phyloP scores from a whole-genome alignment of 2,888 invertebrate genomes.

The Leptinotarsa peninsularis region DNA sequence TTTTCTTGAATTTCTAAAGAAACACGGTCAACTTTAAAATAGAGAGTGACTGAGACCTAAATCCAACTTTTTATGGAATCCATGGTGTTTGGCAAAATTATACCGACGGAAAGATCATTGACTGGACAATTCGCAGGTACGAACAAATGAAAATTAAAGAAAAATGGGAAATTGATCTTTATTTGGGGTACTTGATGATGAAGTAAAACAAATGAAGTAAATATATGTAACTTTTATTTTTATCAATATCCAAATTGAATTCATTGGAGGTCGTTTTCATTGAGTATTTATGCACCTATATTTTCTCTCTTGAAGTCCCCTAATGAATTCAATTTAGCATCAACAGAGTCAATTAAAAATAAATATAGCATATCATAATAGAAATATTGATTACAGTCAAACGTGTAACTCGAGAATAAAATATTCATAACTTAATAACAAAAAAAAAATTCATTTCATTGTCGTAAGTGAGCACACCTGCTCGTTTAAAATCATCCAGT shows the following conservation, averaged over 20 bases:
- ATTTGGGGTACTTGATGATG: background rate
- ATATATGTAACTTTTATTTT: constrained; percentile 15
- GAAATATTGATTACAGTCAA: constrained; percentile 46
- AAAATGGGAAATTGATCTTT: background rate
- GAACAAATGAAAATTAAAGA: too few relatives aligned
- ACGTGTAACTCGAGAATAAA: constrained; percentile 40
- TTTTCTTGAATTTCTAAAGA: too few relatives aligned
- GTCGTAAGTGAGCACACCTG: constrained; percentile 43
- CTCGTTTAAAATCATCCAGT: constrained; percentile 49
- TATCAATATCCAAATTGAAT: constrained; percentile 15
- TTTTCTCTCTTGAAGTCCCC: constrained; percentile 50
- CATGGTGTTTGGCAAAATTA: too few relatives aligned
- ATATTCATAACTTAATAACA: constrained; percentile 29
- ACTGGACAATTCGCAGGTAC: too few relatives aligned
- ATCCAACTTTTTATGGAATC: too few relatives aligned
- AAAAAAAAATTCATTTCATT: constrained; percentile 36
- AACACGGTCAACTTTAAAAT: too few relatives aligned
- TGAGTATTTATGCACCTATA: constrained; percentile 54
- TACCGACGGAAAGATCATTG: too few relatives aligned
- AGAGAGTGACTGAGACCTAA: too few relatives aligned
- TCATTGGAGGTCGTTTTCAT: constrained; percentile 20
- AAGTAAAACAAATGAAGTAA: constrained; percentile 17
- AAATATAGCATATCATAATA: constrained; percentile 44
- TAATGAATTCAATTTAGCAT: constrained; percentile 25
- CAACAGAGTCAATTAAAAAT: constrained; percentile 37